Percentiles rank a stretch among this genome's conserved stretches.
These are phyloP conservation scores for Clusia tigrina DNA, from an alignment of 2,888 invertebrate genomes.

Conservation along the genomic window DNA sequence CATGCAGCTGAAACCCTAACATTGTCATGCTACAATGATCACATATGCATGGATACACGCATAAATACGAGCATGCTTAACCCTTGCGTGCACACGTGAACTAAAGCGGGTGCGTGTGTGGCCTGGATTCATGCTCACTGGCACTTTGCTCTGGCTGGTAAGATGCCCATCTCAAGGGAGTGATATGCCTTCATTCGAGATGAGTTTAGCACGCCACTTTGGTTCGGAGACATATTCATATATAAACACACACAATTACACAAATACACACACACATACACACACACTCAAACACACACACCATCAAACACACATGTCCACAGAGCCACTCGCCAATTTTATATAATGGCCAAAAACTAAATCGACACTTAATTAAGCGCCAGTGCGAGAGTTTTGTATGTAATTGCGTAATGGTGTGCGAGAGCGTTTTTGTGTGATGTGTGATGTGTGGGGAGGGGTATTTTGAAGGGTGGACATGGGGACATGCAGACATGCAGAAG, in stretches of 20 bases:
- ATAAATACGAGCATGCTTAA: no score
- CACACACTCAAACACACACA: conserved; percentile 16
- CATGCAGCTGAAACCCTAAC: no score
- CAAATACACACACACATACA: neutral
- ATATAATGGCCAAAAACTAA: conserved; percentile 29
- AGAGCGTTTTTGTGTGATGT: conserved; percentile 8
- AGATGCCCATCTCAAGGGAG: neutral
- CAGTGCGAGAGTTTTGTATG: conserved; percentile 21
- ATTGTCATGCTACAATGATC: no score
- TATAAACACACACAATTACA: conserved; percentile 12
- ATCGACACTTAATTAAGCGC: conserved; percentile 54
- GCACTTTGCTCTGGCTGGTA: no score
- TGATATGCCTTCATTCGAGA: no score
- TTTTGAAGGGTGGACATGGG: no score
- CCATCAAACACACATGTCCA: neutral
- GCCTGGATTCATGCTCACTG: no score
- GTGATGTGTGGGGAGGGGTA: neutral
- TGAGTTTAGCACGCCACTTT: no score
- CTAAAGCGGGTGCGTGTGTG: no score
- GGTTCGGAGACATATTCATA: conserved; percentile 15
- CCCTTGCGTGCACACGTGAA: no score
- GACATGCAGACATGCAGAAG: no score
- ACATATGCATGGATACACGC: no score
- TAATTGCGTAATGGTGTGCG: conserved; percentile 25
- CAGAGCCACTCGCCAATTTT: neutral